A percentile compares a stretch with the other conserved stretches of the same genome.
Evolutionary conservation across 2,797 vertebrate genomes (phyloP).

Genomic region (Cynopterus sphinx): DNA sequence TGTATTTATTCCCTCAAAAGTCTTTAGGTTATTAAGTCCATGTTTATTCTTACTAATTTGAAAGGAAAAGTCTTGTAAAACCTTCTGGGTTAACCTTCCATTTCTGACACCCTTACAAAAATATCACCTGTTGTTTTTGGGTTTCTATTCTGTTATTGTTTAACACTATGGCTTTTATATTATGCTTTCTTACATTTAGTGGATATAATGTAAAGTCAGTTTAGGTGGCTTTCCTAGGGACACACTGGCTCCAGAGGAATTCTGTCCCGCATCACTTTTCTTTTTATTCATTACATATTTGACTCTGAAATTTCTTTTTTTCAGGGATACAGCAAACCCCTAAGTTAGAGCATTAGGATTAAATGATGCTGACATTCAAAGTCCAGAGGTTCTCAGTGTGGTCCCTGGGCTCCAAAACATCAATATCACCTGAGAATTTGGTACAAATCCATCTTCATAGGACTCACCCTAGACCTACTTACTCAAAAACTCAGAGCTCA

Average conservation of each 20-base stretch:
- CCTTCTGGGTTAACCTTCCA: not conserved
- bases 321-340: not conserved
- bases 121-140: not conserved
- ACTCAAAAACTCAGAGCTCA: not conserved
- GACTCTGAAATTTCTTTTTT: not conserved
- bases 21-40: not conserved
- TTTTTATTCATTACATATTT: not conserved
- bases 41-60: slow-evolving; percentile 8
- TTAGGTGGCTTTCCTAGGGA: not conserved
- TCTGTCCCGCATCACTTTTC: not conserved
- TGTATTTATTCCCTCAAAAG: not conserved
- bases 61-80: not conserved
- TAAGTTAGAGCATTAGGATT: not conserved
- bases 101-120: not conserved
- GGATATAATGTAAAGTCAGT: not conserved
- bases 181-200: not conserved
- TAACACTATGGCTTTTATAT: not conserved
- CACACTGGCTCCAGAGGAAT: not conserved
- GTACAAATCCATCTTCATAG: not conserved
- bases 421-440: not conserved
- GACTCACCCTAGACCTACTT: not conserved
- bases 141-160: not conserved
- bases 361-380: not conserved
- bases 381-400: not conserved
- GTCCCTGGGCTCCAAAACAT: not conserved